These are phyloP conservation scores for Coleophora deauratella DNA, from an alignment of 2,888 invertebrate species.

Conservation along the genomic window DNA sequence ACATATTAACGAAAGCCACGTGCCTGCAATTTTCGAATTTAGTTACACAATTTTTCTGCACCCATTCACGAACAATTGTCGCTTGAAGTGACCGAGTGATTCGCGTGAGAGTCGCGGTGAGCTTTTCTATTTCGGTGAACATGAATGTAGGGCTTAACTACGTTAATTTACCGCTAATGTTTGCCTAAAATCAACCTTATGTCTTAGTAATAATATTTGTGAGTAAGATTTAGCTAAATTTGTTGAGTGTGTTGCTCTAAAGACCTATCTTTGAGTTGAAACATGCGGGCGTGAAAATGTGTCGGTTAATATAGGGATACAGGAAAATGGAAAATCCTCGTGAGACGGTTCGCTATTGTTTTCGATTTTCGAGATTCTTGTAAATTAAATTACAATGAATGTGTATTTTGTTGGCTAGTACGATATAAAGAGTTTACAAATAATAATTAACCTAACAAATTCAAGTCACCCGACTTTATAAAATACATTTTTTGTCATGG, in stretches of 20 bases:
- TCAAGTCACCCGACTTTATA: too few species aligned
- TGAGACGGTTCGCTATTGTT: too few species aligned
- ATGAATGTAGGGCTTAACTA: conserved; percentile 2
- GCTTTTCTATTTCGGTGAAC: conserved; percentile 11
- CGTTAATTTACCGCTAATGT: not conserved
- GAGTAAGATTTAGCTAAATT: not conserved
- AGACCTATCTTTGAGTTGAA: not conserved
- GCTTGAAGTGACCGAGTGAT: conserved; percentile 13
- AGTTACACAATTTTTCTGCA: conserved; percentile 9
- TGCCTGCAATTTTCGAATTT: conserved; percentile 24
- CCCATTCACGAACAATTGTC: conserved; percentile 13
- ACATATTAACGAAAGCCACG: conserved; percentile 20
- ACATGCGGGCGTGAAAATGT: conserved; percentile 2
- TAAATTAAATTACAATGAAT: too few species aligned
- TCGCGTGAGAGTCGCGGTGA: conserved; percentile 24
- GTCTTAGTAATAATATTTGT: not conserved
- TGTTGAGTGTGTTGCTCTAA: not conserved
- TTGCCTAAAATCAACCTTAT: not conserved
- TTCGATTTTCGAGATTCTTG: too few species aligned
- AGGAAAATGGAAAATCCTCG: too few species aligned
- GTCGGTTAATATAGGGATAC: not conserved
- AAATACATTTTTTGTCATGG: too few species aligned
- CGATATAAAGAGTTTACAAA: too few species aligned
- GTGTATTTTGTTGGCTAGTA: too few species aligned
- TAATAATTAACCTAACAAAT: too few species aligned